A percentile compares a stretch with the other conserved stretches of the same genome.
Evolutionary conservation across 2,113 vertebrate species (phyloP).

Genomic region (Chloropsis cyanopogon): DNA sequence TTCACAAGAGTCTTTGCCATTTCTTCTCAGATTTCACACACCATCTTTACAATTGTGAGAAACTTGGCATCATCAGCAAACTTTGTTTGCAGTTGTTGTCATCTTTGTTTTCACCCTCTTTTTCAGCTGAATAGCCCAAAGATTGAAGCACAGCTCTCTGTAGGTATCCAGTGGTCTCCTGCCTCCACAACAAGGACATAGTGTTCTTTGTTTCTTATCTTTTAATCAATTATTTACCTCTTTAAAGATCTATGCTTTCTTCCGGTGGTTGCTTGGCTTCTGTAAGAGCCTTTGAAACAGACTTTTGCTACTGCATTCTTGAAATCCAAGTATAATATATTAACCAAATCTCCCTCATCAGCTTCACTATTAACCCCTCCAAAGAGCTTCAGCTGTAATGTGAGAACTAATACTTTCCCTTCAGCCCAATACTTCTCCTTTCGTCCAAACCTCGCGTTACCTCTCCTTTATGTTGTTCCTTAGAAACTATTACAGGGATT

Average conservation of each 20-base stretch:
- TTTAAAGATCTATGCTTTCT: neutral
- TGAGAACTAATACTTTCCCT: neutral
- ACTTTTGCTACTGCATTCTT: neutral
- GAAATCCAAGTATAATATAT: neutral
- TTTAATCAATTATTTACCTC: constrained; percentile 24
- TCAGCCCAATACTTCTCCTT: neutral
- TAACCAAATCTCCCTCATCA: neutral
- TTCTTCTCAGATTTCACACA: neutral
- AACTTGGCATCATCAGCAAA: neutral
- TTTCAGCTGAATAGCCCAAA: neutral
- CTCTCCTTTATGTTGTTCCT: neutral
- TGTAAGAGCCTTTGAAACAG: neutral
- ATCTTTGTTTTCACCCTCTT: neutral
- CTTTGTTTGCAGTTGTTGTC: neutral
- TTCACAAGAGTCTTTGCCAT: neutral
- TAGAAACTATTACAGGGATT: neutral
- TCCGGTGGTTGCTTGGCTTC: neutral
- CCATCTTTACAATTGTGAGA: neutral
- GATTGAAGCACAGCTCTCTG: neutral
- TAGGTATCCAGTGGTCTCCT: neutral
- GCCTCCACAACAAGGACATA: neutral
- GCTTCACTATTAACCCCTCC: neutral
- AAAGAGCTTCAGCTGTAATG: neutral
- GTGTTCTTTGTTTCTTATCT: neutral
- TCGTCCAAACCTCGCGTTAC: neutral